Base-by-base conservation (phyloP, 2,888 invertebrate species). In the Amphipoea oculea region DNA sequence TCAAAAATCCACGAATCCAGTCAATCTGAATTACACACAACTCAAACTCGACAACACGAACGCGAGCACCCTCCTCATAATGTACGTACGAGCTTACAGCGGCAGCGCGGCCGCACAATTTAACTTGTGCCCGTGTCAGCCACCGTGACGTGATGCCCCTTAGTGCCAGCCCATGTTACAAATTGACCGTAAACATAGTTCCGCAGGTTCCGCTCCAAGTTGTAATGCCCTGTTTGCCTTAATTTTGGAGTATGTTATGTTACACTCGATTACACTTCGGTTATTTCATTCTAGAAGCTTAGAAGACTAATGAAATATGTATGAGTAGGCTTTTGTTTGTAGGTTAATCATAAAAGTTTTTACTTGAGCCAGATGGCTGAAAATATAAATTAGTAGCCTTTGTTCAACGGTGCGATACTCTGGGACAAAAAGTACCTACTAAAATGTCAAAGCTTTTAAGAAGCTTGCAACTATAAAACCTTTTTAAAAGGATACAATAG, bases 131-230 rank as follows among this genome's bases (percentile, higher is more conserved):
- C 76, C 83, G 85, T 85, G 89, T 87, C 82, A 87, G 82, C 85
- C 76, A 81, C 78, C 85, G 87, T 91, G 91, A 91, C 91, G 91
- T 90, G 87, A 89, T 85, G 82, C 83, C 90, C 86, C 91, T 91
- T 90, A 90, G 89, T 87, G 83, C 84, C 82, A 81, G 85, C 87
- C 85, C 86, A 85, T 88, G 90, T 84, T 84, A 84, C 88, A 93
- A 93, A 93, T 93, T 93, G 92, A 92, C 92, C 93, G 90, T 92
- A 89, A 92, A 92, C 86, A 91, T 91, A 89, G 90, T 90, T 89
- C 83, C 77, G 83, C 48, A 81, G 67, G 83, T 68, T 54, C 83
- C 85, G 81, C 84, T 84, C 89, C 86, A 83, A 88, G 86, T 86
- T 86, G 85, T 83, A 89, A 67, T 79, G 62, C 72, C 68, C 71